These are phyloP conservation scores for Actinopyga echinites DNA, from an alignment of 53 echinoderm and acorn worm species.

Conservation along the genomic window DNA sequence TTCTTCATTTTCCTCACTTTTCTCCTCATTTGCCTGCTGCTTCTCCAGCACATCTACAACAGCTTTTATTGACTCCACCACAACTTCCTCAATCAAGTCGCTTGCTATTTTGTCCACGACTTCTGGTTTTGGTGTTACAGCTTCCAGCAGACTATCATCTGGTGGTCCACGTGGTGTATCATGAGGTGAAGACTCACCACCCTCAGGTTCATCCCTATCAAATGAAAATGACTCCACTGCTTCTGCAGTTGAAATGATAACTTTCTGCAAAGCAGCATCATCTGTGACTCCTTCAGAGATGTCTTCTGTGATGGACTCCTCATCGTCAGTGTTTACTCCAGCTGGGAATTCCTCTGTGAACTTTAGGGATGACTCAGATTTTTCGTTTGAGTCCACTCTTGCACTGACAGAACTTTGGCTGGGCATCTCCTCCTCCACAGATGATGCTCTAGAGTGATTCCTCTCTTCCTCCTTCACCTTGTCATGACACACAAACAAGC, in stretches of 20 bases:
- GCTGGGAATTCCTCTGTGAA: constrained; percentile 37
- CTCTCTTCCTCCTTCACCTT: constrained; percentile 42
- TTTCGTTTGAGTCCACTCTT: constrained; percentile 44
- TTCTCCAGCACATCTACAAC: constrained; percentile 60
- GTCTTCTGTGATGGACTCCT: constrained; percentile 71
- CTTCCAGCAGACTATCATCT: constrained; percentile 38
- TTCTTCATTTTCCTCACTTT: constrained; percentile 13
- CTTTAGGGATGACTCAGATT: constrained; percentile 52
- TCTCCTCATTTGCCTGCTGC: constrained; percentile 41
- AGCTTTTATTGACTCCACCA: constrained; percentile 66
- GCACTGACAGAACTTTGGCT: constrained; percentile 60
- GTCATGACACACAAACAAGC: constrained; percentile 76
- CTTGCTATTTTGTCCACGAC: constrained; percentile 81
- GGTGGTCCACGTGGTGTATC: constrained; percentile 81
- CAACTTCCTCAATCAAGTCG: constrained; percentile 63
- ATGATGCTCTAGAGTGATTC: constrained; percentile 40
- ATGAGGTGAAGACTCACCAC: constrained; percentile 33
- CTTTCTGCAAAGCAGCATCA: constrained; percentile 82
- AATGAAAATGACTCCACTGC: constrained; percentile 92
- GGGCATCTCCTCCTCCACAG: constrained; percentile 67
- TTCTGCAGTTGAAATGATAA: constrained; percentile 81
- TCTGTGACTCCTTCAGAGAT: constrained; percentile 76
- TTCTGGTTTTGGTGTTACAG: constrained; percentile 38
- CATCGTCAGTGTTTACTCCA: constrained; percentile 66
- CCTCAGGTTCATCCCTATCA: constrained; percentile 62